These are phyloP conservation scores for Dendrocincla fuliginosa DNA, from an alignment of 2,797 vertebrate species.

Conservation along the genomic window DNA sequence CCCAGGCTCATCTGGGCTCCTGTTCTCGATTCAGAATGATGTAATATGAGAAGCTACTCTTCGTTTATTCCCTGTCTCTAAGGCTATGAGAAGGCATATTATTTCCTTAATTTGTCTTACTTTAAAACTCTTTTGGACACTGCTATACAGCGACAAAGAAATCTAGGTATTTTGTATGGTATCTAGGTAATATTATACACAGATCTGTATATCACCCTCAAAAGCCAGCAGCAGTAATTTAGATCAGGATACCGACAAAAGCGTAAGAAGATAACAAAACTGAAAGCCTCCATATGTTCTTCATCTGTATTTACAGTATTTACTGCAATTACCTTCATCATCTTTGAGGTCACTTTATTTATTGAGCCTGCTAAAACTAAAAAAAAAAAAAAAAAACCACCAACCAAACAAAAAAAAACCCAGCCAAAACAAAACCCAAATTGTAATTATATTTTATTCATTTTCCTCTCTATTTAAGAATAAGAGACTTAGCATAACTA, in stretches of 20 bases:
- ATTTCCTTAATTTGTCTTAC: background rate
- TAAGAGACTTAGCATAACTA: background rate
- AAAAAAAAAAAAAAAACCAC: background rate
- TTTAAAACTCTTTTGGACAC: background rate
- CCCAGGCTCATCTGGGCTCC: background rate
- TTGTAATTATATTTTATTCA: background rate
- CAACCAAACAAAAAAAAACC: too few relatives aligned
- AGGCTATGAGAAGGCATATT: background rate
- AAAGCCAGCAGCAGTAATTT: background rate
- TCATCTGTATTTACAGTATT: background rate
- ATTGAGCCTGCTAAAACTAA: background rate
- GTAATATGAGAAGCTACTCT: background rate
- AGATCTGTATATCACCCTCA: background rate
- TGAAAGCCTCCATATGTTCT: accelerated
- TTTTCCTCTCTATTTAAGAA: background rate
- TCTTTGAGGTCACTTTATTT: background rate
- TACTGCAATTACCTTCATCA: background rate
- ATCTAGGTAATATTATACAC: background rate
- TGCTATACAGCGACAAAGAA: background rate
- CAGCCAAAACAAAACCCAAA: too few relatives aligned
- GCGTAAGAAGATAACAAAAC: background rate
- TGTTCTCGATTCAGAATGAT: background rate
- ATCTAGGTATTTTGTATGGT: background rate
- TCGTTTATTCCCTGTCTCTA: background rate
- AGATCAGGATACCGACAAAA: background rate